Base-by-base conservation (phyloP, 2,888 invertebrate species). In the Operophtera brumata region DNA sequence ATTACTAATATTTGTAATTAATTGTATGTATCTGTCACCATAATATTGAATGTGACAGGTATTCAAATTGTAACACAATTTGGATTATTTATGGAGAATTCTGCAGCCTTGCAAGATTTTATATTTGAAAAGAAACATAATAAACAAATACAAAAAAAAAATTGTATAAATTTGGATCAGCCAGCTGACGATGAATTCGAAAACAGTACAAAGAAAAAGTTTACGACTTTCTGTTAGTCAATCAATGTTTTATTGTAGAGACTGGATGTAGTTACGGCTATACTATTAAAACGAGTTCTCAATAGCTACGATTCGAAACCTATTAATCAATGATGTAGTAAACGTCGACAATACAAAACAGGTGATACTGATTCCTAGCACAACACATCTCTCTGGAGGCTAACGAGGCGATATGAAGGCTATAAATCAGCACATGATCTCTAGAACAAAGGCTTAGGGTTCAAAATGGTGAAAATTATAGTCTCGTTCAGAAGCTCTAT, bases 341-440 rank as follows among this genome's bases (percentile, higher is more conserved):
- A 71, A 70, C 62, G 70, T 70, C 69, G 61, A 61, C 69, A 69
- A 65, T 63, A 65, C 54, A 55, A 66, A 75, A 73, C 78, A 78
- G 78, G 76, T 78, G 75, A 71, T 71, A 64, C 62, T 59, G 54
- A 64, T 69, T 63, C 68, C 61, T 55, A 65, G 70, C 64, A 70
- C 71, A 73, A 70, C 70, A 66, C 67, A 66, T 65, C 67, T 64
- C 61, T 49, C 53, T 46, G 45, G 12, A 40, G 45, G 50, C 36
- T 57, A 56, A 59, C 57, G 54, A 61, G 37, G 41, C 41, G 47
- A 40, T 52, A 32, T 25, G 32, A 41, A 52, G 48, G 44, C 13
- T 41, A 41, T 45, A 26, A 40, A 52, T 40, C 47, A 42, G 12
- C 14, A 32, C 20, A 30, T 30, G 14, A 39, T 36, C 36, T 26